phyloP scores from a whole-genome alignment of 2,888 invertebrate genomes.

The Serripes groenlandicus region DNA sequence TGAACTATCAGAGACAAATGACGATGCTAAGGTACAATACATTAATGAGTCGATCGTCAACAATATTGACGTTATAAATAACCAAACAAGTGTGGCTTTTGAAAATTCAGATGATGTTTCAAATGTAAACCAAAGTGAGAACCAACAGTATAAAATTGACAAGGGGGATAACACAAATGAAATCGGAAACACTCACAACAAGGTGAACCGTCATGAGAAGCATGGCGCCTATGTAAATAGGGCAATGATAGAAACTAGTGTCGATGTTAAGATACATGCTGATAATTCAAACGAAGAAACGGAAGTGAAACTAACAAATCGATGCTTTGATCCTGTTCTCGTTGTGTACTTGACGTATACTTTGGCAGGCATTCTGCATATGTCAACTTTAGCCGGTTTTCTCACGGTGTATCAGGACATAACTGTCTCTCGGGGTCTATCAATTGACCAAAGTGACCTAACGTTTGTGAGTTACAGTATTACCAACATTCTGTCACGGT shows the following conservation, averaged over 20 bases:
- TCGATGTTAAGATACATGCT: no score
- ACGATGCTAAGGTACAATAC: neutral
- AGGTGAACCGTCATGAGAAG: no score
- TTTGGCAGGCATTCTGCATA: neutral
- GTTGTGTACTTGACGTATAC: neutral
- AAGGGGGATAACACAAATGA: no score
- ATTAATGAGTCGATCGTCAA: neutral
- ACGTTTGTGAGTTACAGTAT: neutral
- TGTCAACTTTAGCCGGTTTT: neutral
- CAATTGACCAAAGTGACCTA: neutral
- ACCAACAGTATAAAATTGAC: no score
- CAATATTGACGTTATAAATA: neutral
- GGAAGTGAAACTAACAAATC: no score
- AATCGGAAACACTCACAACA: no score
- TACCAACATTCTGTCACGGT: neutral
- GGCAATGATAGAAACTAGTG: no score
- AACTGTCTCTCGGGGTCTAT: neutral
- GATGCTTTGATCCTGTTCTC: no score
- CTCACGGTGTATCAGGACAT: conserved; percentile 6
- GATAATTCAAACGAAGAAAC: no score
- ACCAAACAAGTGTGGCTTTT: neutral
- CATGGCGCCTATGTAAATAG: no score
- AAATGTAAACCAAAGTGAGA: no score
- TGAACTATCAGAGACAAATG: neutral
- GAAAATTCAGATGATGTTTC: neutral